Evolutionary conservation across 2,113 vertebrate species (phyloP), one percentile per base, ranked within the genome.

Genomic region (Acanthochromis polyacanthus): DNA sequence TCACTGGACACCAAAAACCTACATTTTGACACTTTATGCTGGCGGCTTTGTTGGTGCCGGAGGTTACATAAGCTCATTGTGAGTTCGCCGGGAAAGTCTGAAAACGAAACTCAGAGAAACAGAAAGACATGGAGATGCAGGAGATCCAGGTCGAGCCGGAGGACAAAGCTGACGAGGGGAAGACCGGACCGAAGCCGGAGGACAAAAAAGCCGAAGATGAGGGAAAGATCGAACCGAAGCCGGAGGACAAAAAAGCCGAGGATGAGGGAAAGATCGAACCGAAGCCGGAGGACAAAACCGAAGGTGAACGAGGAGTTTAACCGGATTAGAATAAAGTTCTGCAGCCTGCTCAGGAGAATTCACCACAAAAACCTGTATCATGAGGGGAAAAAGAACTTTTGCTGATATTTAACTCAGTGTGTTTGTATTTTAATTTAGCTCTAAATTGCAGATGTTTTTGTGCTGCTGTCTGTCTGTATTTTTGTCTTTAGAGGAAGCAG

Each of bases 81-180:
- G 10, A 66, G 2, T 23, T 69, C 30, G 64, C 23, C 4, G 19
- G 53, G 0, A 32, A 1, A 0, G 4, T 48, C 45, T 78, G 16
- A 68, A 93, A 88, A 16, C 23, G 55, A 83, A 87, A 91, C 51
- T 78, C 71, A 77, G 43, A 65, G 22, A 68, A 20, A 7, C 28
- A 67, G 1, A 57, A 81, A 1, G 62, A 23, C 40, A 93, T 90
- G 69, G 92, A 94, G 71, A 57, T 94, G 87, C 5, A 90, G 1
- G 63, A 88, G 1, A 23, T 88, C 11, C 4, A 11, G 1, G 3
- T 0, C 2, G 63, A 81, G 52, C 63, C 23, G 5, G 48, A 81
- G 10, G 48, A 6, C n/a, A 3, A 10, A 0, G 3, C 36, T 16
- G 58, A 38, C 36, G 66, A 52, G 53, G 55, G 1, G 25, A 14